These are phyloP conservation scores for Eurosta solidaginis DNA, from an alignment of 1,140 invertebrate species.

Conservation along the genomic window DNA sequence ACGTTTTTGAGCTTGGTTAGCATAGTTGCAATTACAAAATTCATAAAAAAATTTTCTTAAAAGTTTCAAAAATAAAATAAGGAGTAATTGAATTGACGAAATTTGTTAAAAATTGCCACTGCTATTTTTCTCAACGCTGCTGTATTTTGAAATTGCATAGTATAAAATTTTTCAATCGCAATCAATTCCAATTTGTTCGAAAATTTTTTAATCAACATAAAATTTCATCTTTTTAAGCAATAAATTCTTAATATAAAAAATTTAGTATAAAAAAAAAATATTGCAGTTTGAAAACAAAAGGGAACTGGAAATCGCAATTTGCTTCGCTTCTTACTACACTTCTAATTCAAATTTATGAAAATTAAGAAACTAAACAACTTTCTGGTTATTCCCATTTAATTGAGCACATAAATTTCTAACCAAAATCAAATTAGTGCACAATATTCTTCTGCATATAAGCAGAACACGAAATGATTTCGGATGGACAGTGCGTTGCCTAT, in stretches of 20 bases:
- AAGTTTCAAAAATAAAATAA: too few relatives aligned
- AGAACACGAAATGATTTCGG: background rate
- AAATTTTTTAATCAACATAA: slow-evolving; percentile 23
- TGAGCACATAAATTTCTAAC: slow-evolving; percentile 22
- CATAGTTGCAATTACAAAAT: too few relatives aligned
- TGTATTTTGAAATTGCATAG: too few relatives aligned
- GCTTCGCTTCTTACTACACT: background rate
- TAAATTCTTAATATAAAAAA: background rate
- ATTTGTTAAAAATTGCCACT: too few relatives aligned
- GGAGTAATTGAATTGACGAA: too few relatives aligned
- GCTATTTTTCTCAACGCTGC: too few relatives aligned
- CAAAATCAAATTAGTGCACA: slow-evolving; percentile 12
- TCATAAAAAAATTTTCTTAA: too few relatives aligned
- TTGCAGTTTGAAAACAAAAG: background rate
- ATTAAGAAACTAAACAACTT: slow-evolving; percentile 25
- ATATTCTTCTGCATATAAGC: too few relatives aligned
- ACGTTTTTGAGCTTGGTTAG: too few relatives aligned
- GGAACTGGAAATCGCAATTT: background rate
- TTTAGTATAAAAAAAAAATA: background rate
- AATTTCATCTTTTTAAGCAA: background rate
- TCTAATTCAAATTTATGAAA: slow-evolving; percentile 26
- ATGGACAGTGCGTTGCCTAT: background rate
- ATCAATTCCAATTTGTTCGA: background rate
- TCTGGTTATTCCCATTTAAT: slow-evolving; percentile 21
- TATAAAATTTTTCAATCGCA: too few relatives aligned